Conservation (phyloP, 2,113 vertebrate genomes). For the Lutjanus erythropterus region DNA sequence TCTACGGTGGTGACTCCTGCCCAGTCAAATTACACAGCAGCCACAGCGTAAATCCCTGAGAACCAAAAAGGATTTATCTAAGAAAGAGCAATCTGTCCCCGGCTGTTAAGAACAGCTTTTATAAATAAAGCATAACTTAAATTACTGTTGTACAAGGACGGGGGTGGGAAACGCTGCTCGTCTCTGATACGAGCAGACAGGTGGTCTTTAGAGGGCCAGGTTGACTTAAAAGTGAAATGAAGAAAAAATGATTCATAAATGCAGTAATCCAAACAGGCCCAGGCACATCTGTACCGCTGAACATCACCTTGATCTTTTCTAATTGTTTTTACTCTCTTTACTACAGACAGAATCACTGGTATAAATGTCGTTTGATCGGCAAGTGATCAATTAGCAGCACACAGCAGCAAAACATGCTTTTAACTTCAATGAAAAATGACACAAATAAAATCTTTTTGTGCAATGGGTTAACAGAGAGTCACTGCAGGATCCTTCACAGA, state of each 20-base stretch:
- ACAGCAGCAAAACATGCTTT: constrained; percentile 1
- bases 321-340: constrained; percentile 33
- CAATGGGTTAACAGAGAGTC: too few species aligned
- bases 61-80: not conserved
- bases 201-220: constrained; percentile 49
- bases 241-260: constrained; percentile 28
- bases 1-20: too few species aligned
- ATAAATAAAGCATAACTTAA: constrained; percentile 44
- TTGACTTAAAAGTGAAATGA: constrained; percentile 30
- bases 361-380: not conserved
- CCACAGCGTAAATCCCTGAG: not conserved
- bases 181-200: constrained; percentile 62
- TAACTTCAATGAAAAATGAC: not conserved
- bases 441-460: too few species aligned
- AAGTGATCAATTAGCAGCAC: not conserved
- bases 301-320: constrained; percentile 34
- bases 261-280: constrained; percentile 31
- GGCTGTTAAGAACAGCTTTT: not conserved
- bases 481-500: too few species aligned
- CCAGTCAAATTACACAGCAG: not conserved
- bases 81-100: not conserved
- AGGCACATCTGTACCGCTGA: constrained; percentile 28
- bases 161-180: constrained; percentile 1
- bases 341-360: not conserved
- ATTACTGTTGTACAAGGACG: not conserved